phyloP scores from a whole-genome alignment of 2,888 invertebrate species.

The Drosophila rellima region DNA sequence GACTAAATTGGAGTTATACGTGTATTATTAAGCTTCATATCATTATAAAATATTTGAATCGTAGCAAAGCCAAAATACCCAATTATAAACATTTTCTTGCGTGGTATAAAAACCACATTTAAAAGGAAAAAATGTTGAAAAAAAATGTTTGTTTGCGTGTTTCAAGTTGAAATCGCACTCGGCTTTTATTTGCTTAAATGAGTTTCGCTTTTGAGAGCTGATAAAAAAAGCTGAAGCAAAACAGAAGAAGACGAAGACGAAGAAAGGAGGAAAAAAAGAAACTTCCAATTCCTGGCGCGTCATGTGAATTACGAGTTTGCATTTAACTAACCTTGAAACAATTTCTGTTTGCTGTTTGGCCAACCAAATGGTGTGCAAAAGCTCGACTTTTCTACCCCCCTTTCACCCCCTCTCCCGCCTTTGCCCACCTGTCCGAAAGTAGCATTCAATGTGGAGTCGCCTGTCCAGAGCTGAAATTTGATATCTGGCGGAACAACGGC shows the following conservation, averaged over 20 bases:
- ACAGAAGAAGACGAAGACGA: background rate
- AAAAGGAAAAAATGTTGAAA: constrained; percentile 13
- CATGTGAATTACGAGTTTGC: constrained; percentile 58
- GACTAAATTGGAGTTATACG: background rate
- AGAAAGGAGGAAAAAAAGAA: constrained; percentile 29
- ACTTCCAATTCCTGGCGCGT: constrained; percentile 60
- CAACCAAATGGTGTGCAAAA: constrained; percentile 34
- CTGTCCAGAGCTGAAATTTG: constrained; percentile 57
- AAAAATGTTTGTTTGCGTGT: constrained; percentile 22
- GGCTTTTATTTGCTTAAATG: constrained; percentile 60
- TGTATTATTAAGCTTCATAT: background rate
- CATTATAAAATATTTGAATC: background rate
- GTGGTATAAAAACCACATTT: constrained; percentile 8
- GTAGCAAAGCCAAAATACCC: background rate
- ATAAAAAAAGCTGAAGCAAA: constrained; percentile 7
- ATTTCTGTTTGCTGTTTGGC: constrained; percentile 44
- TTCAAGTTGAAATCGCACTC: constrained; percentile 38
- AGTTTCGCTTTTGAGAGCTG: constrained; percentile 61
- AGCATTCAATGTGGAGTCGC: constrained; percentile 37
- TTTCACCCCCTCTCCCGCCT: background rate
- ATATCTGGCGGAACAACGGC: constrained; percentile 52
- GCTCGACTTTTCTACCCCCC: background rate
- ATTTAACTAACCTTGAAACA: constrained; percentile 63
- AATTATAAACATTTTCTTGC: background rate
- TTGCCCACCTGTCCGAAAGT: constrained; percentile 35